Evolutionary conservation across 2,888 invertebrate species (phyloP).

Genomic region (Melieria crassipennis): DNA sequence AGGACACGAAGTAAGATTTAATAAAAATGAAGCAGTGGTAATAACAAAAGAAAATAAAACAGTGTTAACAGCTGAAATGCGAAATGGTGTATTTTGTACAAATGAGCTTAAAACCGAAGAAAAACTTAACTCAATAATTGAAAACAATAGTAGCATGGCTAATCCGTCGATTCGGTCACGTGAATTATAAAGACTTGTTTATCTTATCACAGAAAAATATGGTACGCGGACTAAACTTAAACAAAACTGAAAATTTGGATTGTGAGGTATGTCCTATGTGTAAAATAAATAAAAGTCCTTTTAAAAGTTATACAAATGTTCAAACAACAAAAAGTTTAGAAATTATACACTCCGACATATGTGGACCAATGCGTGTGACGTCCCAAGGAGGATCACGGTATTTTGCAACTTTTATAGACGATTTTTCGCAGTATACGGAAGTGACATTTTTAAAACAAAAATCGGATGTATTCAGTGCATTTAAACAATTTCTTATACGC

Average conservation of each 20-base stretch:
- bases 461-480: slow-evolving; percentile 25
- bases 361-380: slow-evolving; percentile 29
- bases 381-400: slow-evolving; percentile 27
- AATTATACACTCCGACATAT: slow-evolving; percentile 35
- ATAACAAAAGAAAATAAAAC: slow-evolving; percentile 5
- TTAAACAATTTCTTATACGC: slow-evolving; percentile 28
- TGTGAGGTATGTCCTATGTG: slow-evolving; percentile 30
- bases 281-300: slow-evolving; percentile 29
- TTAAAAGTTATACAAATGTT: slow-evolving; percentile 14
- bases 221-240: slow-evolving; percentile 15
- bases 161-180: slow-evolving; percentile 30
- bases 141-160: not conserved
- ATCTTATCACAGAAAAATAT: slow-evolving; percentile 23
- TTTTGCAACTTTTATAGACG: slow-evolving; percentile 15
- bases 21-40: slow-evolving; percentile 6
- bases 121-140: not conserved
- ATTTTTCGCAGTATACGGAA: not conserved
- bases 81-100: slow-evolving; percentile 3
- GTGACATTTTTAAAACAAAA: slow-evolving; percentile 28
- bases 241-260: not conserved
- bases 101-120: not conserved
- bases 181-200: slow-evolving; percentile 20
- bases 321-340: slow-evolving; percentile 24
- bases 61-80: slow-evolving; percentile 1
- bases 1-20: not conserved